A percentile compares a stretch with the other conserved stretches of the same genome.
Conservation (phyloP, 2,888 invertebrate genomes). For the Acleris laterana region DNA sequence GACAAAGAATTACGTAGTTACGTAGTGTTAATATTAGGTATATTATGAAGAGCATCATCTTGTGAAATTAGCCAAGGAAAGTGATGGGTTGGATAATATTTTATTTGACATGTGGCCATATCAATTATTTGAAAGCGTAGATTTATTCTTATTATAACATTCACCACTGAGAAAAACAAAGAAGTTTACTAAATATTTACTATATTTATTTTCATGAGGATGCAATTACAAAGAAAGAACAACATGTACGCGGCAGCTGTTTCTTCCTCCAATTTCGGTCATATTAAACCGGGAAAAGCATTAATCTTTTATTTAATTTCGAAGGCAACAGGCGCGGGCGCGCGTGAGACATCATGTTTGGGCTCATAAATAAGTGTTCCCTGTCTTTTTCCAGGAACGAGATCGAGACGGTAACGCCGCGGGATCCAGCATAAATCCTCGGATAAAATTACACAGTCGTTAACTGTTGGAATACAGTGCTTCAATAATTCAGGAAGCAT, state of each 20-base stretch:
- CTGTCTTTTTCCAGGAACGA: slow-evolving; percentile 22
- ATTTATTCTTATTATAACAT: too few relatives aligned
- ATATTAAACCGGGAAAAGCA: slow-evolving; percentile 34
- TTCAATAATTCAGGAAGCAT: slow-evolving; percentile 62
- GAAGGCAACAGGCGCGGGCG: slow-evolving; percentile 12
- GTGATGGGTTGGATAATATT: too few relatives aligned
- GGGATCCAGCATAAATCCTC: slow-evolving; percentile 44
- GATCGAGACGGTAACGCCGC: slow-evolving; percentile 25
- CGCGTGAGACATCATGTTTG: slow-evolving; percentile 33
- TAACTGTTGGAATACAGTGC: slow-evolving; percentile 55
- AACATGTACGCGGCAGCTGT: slow-evolving; percentile 16
- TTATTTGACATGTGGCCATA: too few relatives aligned
- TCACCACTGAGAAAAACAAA: too few relatives aligned
- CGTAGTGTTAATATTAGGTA: too few relatives aligned
- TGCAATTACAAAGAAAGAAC: slow-evolving; percentile 22
- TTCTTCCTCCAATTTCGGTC: slow-evolving; percentile 27
- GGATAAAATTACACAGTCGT: slow-evolving; percentile 48
- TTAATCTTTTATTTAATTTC: slow-evolving; percentile 39
- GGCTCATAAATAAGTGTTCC: slow-evolving; percentile 36
- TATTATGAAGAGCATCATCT: too few relatives aligned
- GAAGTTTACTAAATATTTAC: too few relatives aligned
- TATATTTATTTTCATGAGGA: not conserved
- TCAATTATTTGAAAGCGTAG: too few relatives aligned
- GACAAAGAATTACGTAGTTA: too few relatives aligned
- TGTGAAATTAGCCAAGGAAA: too few relatives aligned